Evolutionary conservation across 2,797 vertebrate genomes (phyloP).

Genomic region (Pseudopleuronectes americanus): DNA sequence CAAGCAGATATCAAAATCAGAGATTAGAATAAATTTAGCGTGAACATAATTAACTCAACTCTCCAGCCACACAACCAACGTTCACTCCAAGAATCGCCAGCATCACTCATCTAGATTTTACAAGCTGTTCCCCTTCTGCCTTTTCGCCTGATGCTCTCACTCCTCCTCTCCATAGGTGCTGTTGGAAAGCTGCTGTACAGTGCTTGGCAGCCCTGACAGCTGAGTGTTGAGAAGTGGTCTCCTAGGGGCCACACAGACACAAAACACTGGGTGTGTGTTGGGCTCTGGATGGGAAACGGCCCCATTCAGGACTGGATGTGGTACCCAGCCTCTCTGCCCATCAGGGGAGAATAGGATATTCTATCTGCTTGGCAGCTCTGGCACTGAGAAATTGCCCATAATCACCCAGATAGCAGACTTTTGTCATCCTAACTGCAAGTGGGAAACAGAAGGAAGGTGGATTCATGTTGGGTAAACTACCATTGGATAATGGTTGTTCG

Average conservation of each 20-base stretch:
- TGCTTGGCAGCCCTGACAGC: slow-evolving; percentile 76
- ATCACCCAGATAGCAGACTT: slow-evolving; percentile 86
- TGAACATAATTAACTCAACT: slow-evolving; percentile 50
- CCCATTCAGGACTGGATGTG: slow-evolving; percentile 67
- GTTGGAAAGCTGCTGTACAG: slow-evolving; percentile 57
- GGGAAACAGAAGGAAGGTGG: slow-evolving; percentile 80
- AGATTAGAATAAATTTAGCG: slow-evolving; percentile 42
- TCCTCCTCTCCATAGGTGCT: slow-evolving; percentile 59
- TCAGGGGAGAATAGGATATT: slow-evolving; percentile 80
- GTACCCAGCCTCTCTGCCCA: slow-evolving; percentile 78
- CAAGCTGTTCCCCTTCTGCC: slow-evolving; percentile 50
- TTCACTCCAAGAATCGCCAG: slow-evolving; percentile 24
- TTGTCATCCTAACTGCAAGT: slow-evolving; percentile 83
- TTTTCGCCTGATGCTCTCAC: slow-evolving; percentile 44
- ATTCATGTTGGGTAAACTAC: slow-evolving; percentile 88
- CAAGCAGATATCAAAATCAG: slow-evolving; percentile 38
- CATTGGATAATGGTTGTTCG: slow-evolving; percentile 85
- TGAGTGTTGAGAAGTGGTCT: slow-evolving; percentile 76
- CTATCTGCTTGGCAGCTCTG: slow-evolving; percentile 81
- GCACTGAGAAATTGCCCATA: slow-evolving; percentile 86
- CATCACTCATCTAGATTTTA: slow-evolving; percentile 49
- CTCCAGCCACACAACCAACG: slow-evolving; percentile 27
- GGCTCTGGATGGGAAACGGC: slow-evolving; percentile 64
- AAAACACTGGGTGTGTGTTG: slow-evolving; percentile 60
- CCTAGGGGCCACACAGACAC: slow-evolving; percentile 68